These are phyloP conservation scores for Calliphora vomitoria DNA, from an alignment of 2,888 invertebrate genomes.

Conservation along the genomic window DNA sequence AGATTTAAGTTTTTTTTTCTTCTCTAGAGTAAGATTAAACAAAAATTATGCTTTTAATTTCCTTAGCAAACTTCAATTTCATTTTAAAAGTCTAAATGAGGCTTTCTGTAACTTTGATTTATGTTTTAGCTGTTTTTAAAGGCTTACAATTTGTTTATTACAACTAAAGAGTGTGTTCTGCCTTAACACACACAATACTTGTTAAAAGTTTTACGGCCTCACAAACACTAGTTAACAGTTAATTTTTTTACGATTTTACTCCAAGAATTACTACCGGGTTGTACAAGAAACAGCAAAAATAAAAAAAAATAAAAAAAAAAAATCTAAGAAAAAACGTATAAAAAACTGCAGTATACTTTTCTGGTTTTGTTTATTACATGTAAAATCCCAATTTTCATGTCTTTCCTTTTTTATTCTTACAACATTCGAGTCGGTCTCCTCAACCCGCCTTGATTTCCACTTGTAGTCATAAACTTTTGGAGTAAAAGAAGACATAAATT, in stretches of 20 bases:
- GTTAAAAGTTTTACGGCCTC: slow-evolving; percentile 61
- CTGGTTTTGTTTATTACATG: slow-evolving; percentile 58
- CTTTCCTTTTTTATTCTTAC: slow-evolving; percentile 4
- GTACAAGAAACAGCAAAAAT: not conserved
- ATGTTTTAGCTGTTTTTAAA: slow-evolving; percentile 15
- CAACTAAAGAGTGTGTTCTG: not conserved
- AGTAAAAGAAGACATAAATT: slow-evolving; percentile 63
- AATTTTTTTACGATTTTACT: slow-evolving; percentile 33
- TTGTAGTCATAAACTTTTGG: slow-evolving; percentile 48
- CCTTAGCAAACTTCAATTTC: not conserved
- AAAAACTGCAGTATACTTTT: slow-evolving; percentile 57
- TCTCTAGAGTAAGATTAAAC: not conserved
- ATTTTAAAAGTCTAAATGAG: not conserved
- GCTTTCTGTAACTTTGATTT: not conserved
- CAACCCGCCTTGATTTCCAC: not conserved
- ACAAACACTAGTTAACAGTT: slow-evolving; percentile 62
- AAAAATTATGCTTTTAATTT: not conserved
- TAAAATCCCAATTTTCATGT: slow-evolving; percentile 47
- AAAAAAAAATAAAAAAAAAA: not conserved
- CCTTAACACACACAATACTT: slow-evolving; percentile 2
- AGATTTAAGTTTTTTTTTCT: not conserved
- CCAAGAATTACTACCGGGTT: not conserved
- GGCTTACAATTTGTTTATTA: slow-evolving; percentile 31
- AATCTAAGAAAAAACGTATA: not conserved
- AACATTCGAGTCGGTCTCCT: too few relatives aligned